Conservation (phyloP, 35 echinoderm and acorn worm genomes). For the Amphiura filiformis region DNA sequence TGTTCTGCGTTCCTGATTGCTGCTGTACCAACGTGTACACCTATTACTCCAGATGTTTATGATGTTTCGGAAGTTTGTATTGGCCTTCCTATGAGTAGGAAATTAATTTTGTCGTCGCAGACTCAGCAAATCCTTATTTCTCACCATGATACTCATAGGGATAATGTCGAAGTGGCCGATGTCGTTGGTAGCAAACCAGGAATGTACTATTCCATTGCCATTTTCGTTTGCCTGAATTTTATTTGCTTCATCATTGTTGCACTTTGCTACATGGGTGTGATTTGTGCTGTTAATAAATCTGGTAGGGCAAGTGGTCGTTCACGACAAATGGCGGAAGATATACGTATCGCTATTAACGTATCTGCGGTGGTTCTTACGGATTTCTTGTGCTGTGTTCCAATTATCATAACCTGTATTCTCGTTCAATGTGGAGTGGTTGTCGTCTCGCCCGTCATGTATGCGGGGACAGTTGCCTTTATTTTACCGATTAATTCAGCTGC, state of each 20-base stretch:
- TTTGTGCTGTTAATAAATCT: background rate
- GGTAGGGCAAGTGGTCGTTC: background rate
- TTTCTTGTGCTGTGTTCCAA: background rate
- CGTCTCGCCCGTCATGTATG: background rate
- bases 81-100: background rate
- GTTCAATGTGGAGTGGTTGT: background rate
- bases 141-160: background rate
- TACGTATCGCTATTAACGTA: background rate
- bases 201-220: background rate
- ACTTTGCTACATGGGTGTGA: background rate
- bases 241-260: background rate
- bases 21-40: background rate
- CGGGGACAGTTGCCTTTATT: background rate
- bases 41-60: constrained; percentile 2
- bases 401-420: background rate
- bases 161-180: background rate
- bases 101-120: background rate
- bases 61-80: background rate
- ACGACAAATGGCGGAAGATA: background rate
- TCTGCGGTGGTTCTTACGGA: background rate
- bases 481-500: background rate
- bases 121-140: background rate
- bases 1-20: background rate
- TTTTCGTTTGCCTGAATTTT: background rate
- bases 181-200: background rate